Base-by-base conservation (phyloP, 1,140 invertebrate genomes). In the Trissolcus basalis region DNA sequence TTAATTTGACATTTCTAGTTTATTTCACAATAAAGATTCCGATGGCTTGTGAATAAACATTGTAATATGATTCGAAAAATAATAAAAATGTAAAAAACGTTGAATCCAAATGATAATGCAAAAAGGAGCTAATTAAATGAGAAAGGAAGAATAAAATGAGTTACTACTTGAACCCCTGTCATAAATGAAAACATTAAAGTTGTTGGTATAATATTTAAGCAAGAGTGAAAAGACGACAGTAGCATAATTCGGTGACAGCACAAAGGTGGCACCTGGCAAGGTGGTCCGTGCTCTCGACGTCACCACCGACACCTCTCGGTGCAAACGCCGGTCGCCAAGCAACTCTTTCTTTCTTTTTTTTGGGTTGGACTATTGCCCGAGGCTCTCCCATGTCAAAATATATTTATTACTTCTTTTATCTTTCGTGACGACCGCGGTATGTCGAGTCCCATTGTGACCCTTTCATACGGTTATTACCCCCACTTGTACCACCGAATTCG, bases 331-430 rank as follows among this genome's bases (percentile, higher is more conserved):
- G 12, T 60, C 33, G 39, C 19, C 19, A 27, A 27, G 19, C 19
- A 50, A 36, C 32, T 61, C 53, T 74, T 83, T 87, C 80, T 67
- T 63, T 69, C 59, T 64, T 78, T 27, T 69, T 61, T 64, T 78
- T 71, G 68, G 32, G 44, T 48, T 45, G 48, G 53, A 59, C 71
- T 70, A 61, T 75, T 56, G 61, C 81, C 65, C 79, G 55, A 79
- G 82, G 77, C 73, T 82, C 86, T 87, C 86, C 85, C 86, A 86
- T 88, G 86, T 88, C 86, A 88, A 88, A 88, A 88, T 88, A 88
- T 88, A 88, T 88, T 88, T 88, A 88, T 88, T 88, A 82, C 86
- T 70, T 64, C 64, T 56, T 71, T 77, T 76, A 78, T 82, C 43
- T 55, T 33, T 58, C 36, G 19, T 56, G 67, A 59, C 61, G 78